These are phyloP conservation scores for Dicrurus megarhynchus DNA, from an alignment of 2,113 vertebrate genomes.

Conservation along the genomic window DNA sequence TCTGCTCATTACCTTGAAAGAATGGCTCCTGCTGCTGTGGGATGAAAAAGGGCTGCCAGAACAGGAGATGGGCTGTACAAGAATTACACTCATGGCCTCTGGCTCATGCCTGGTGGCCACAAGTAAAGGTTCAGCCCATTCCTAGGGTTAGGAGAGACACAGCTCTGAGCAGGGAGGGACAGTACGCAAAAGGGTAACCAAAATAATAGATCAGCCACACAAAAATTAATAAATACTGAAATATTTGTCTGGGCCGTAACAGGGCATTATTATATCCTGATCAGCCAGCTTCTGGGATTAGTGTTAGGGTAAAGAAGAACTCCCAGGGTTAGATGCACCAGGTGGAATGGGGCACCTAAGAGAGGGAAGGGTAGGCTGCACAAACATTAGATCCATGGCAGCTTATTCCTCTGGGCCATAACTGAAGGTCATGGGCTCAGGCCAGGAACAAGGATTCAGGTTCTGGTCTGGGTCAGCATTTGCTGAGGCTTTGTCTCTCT, in stretches of 20 bases:
- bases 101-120: not conserved
- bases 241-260: not conserved
- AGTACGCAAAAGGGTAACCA: not conserved
- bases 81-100: not conserved
- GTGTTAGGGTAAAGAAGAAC: not conserved
- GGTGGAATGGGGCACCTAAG: not conserved
- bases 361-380: not conserved
- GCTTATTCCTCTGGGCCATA: not conserved
- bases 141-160: not conserved
- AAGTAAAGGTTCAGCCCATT: not conserved
- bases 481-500: not conserved
- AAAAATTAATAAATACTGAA: not conserved
- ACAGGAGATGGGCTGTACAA: not conserved
- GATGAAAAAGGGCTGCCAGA: not conserved
- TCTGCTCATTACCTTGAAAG: not conserved
- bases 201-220: not conserved
- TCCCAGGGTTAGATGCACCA: not conserved
- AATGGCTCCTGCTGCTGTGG: not conserved
- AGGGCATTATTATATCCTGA: not conserved
- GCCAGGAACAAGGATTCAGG: not conserved
- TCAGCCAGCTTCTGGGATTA: not conserved
- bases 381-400: not conserved
- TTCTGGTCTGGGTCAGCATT: not conserved
- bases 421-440: not conserved
- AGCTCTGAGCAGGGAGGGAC: not conserved